These are phyloP conservation scores for Pseudomyrmex flavicornis DNA, from an alignment of 1,140 invertebrate species.

Conservation along the genomic window DNA sequence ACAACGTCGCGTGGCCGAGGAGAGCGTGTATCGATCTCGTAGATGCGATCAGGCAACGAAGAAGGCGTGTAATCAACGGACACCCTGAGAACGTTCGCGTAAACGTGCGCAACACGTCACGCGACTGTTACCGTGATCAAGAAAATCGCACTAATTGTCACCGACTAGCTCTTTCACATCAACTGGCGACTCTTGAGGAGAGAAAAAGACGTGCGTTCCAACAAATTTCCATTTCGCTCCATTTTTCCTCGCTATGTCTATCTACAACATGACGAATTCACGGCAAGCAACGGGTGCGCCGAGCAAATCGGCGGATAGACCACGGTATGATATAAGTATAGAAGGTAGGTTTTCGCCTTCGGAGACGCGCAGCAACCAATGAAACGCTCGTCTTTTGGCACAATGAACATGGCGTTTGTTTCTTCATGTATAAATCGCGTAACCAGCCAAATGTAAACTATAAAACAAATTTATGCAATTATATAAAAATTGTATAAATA, in stretches of 20 bases:
- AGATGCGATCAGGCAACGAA: constrained; percentile 23
- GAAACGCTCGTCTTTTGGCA: too few relatives aligned
- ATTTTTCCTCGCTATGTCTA: constrained; percentile 19
- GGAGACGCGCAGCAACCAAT: too few relatives aligned
- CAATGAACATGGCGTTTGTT: too few relatives aligned
- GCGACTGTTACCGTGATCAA: background rate
- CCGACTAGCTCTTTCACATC: constrained; percentile 7
- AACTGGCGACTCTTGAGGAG: constrained; percentile 2
- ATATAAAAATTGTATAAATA: too few relatives aligned
- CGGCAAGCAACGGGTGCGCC: constrained; percentile 32
- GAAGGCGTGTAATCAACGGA: constrained; percentile 27
- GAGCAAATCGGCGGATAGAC: constrained; percentile 50
- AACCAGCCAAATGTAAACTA: too few relatives aligned
- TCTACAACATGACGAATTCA: constrained; percentile 49
- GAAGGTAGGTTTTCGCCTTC: too few relatives aligned
- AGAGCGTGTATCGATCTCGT: constrained; percentile 34
- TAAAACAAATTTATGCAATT: too few relatives aligned
- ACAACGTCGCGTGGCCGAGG: background rate
- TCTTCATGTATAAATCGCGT: too few relatives aligned
- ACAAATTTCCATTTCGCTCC: constrained; percentile 48
- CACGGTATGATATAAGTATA: background rate
- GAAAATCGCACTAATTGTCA: constrained; percentile 33
- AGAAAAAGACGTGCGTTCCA: constrained; percentile 18
- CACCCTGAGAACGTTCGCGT: background rate
- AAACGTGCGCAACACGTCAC: constrained; percentile 15